Evolutionary conservation across 2,888 invertebrate species (phyloP).

Genomic region (Trachelus troglodyta): DNA sequence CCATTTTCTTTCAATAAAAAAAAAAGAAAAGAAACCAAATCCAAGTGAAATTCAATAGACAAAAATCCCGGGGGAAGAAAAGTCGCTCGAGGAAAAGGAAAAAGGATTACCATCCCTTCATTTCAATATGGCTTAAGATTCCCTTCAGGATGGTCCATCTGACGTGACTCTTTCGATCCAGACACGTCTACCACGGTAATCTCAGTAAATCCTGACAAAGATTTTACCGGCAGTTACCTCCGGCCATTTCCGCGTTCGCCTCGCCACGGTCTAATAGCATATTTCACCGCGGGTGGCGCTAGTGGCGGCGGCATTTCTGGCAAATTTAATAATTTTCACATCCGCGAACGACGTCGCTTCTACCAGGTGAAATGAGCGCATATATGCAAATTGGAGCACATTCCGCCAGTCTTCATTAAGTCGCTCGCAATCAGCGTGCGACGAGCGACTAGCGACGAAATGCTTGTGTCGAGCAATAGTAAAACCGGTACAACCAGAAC

Average conservation of each 20-base stretch:
- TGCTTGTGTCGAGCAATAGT: too few relatives aligned
- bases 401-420: slow-evolving; percentile 44
- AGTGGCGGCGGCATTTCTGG: neutral
- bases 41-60: too few relatives aligned
- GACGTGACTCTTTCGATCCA: neutral
- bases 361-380: slow-evolving; percentile 23
- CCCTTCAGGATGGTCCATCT: too few relatives aligned
- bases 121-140: too few relatives aligned
- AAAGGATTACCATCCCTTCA: too few relatives aligned
- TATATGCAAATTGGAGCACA: slow-evolving; percentile 42
- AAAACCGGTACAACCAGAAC: too few relatives aligned
- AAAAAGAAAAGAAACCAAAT: too few relatives aligned
- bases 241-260: slow-evolving; percentile 1
- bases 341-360: slow-evolving; percentile 6
- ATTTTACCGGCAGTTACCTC: slow-evolving; percentile 8
- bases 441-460: slow-evolving; percentile 6
- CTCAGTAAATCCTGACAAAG: neutral
- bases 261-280: slow-evolving; percentile 9
- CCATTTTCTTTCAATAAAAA: too few relatives aligned
- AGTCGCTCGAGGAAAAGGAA: too few relatives aligned
- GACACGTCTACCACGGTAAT: neutral
- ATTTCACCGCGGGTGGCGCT: slow-evolving; percentile 1
- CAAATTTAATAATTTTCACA: slow-evolving; percentile 26
- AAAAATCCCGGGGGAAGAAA: too few relatives aligned
- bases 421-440: slow-evolving; percentile 39